Evolutionary conservation across 2,797 vertebrate species (phyloP).

Genomic region (Alfaro cultratus): DNA sequence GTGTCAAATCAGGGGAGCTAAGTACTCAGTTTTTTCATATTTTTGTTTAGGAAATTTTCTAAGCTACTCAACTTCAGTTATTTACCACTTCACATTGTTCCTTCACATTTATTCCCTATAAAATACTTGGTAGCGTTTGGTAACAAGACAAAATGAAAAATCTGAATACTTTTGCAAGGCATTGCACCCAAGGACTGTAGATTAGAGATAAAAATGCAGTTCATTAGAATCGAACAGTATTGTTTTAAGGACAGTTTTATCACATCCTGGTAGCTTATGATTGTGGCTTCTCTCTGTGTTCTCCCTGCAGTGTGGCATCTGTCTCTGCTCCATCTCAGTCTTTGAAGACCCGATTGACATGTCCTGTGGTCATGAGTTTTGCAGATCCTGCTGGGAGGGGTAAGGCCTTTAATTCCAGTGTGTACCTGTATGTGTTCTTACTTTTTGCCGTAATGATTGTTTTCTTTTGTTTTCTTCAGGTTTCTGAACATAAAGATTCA

Average conservation of each 20-base stretch:
- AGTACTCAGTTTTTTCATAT: background rate
- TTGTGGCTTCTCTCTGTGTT: slow-evolving; percentile 1
- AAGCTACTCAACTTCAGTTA: background rate
- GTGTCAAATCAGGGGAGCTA: background rate
- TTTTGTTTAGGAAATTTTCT: background rate
- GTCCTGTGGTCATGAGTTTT: slow-evolving; percentile 97
- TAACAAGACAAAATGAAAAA: background rate
- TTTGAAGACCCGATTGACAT: slow-evolving; percentile 99
- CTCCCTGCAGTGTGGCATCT: slow-evolving; percentile 93
- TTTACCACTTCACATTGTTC: background rate
- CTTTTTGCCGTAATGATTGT: too few species aligned
- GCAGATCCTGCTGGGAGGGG: slow-evolving; percentile 98
- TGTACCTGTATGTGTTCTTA: slow-evolving; percentile 2
- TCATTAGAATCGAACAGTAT: background rate
- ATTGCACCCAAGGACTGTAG: background rate
- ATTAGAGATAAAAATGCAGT: background rate
- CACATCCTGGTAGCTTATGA: background rate
- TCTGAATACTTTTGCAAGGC: background rate
- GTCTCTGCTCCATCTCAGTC: slow-evolving; percentile 95
- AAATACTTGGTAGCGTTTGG: background rate
- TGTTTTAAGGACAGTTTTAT: background rate
- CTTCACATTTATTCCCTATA: background rate
- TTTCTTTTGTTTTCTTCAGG: slow-evolving; percentile 70
- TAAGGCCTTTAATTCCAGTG: slow-evolving; percentile 64
- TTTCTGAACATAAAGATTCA: slow-evolving; percentile 99